phyloP scores from a whole-genome alignment of 2,797 vertebrate species.

The Mycteria americana region DNA sequence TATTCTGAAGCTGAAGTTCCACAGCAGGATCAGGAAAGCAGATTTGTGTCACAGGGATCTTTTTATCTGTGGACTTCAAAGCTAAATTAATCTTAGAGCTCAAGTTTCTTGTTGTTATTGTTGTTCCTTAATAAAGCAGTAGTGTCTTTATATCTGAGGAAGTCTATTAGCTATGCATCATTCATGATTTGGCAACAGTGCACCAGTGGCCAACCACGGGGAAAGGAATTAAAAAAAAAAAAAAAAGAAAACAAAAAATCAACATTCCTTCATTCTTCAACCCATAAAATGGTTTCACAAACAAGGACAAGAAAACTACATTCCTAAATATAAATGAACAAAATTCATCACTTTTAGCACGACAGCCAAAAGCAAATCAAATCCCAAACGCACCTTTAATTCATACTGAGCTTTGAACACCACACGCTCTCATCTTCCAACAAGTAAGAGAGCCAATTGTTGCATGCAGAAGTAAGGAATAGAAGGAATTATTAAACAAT shows the following conservation, averaged over 20 bases:
- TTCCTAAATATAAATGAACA: not conserved
- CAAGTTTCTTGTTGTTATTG: not conserved
- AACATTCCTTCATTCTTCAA: not conserved
- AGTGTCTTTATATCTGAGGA: not conserved
- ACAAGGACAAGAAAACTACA: not conserved
- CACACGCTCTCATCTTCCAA: conserved; percentile 65
- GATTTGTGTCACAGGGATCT: not conserved
- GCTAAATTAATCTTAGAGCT: not conserved
- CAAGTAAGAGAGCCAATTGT: conserved; percentile 67
- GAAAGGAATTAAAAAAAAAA: not conserved
- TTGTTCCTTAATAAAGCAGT: not conserved
- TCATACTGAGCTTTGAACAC: conserved; percentile 65
- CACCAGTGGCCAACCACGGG: not conserved
- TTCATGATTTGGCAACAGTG: not conserved
- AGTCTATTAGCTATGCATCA: not conserved
- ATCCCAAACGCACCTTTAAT: conserved; percentile 67
- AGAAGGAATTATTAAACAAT: conserved; percentile 58
- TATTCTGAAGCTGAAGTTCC: not conserved
- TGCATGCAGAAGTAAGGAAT: conserved; percentile 67
- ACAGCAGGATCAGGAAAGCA: not conserved
- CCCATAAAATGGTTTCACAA: not conserved
- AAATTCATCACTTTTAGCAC: not conserved
- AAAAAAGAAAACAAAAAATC: no score
- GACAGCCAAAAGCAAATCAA: conserved; percentile 45
- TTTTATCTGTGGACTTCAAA: not conserved